These are phyloP conservation scores for Syncerus caffer DNA, from an alignment of 2,797 vertebrate genomes.

Conservation along the genomic window DNA sequence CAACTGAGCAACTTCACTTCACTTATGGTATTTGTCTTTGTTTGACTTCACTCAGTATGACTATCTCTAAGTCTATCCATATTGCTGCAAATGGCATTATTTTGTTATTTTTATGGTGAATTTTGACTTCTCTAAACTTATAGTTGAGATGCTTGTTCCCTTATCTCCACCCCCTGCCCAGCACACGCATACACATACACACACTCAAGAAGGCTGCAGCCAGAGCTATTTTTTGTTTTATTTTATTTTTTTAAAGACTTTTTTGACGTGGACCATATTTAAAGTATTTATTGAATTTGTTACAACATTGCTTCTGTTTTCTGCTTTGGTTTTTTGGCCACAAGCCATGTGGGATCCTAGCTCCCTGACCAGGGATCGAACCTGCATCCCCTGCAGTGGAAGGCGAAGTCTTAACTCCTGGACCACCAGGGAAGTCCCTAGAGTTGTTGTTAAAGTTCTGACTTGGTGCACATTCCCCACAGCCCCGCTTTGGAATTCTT, in stretches of 20 bases:
- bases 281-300: neutral
- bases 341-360: neutral
- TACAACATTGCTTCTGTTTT: neutral
- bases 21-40: neutral
- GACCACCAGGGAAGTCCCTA: neutral
- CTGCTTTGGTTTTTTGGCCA: neutral
- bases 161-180: neutral
- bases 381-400: neutral
- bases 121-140: neutral
- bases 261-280: neutral
- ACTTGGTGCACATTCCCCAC: neutral
- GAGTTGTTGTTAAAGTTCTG: neutral
- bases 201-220: neutral
- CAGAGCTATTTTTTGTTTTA: neutral
- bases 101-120: neutral
- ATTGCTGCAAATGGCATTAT: neutral
- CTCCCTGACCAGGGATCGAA: neutral
- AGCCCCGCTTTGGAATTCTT: neutral
- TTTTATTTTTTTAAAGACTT: neutral
- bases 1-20: neutral
- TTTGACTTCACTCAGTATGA: neutral
- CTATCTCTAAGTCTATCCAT: neutral
- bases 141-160: neutral
- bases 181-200: fast-evolving
- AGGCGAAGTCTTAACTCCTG: neutral